phyloP scores from a whole-genome alignment of 2,797 vertebrate genomes.

The Botia almorhae region DNA sequence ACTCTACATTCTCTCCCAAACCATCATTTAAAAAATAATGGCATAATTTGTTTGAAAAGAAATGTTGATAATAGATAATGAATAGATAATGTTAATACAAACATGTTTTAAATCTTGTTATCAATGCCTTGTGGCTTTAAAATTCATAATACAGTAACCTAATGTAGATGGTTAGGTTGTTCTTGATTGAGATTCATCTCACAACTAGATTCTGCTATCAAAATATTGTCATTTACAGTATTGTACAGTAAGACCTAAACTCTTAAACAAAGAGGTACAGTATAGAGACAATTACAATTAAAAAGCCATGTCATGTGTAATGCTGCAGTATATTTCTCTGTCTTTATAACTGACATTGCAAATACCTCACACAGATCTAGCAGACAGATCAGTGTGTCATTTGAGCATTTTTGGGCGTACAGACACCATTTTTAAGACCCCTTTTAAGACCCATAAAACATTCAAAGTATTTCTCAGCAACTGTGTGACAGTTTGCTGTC shows the following conservation, averaged over 20 bases:
- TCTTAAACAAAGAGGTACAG: not conserved
- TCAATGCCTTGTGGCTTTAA: not conserved
- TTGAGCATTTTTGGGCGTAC: no score
- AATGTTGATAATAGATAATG: no score
- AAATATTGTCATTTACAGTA: not conserved
- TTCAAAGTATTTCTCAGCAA: not conserved
- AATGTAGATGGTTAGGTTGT: not conserved
- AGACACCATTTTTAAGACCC: no score
- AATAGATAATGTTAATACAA: not conserved
- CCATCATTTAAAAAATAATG: not conserved
- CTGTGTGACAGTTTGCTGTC: not conserved
- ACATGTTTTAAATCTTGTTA: not conserved
- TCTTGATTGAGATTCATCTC: slow-evolving; percentile 10
- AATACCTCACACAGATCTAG: no score
- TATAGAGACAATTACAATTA: no score
- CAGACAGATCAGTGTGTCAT: no score
- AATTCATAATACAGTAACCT: slow-evolving; percentile 2
- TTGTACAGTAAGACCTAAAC: not conserved
- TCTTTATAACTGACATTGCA: no score
- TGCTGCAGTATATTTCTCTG: no score
- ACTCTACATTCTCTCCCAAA: not conserved
- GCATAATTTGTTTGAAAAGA: not conserved
- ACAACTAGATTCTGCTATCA: not conserved
- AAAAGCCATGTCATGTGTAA: no score
- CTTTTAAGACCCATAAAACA: not conserved